Evolutionary conservation across 2,113 vertebrate species (phyloP).

Genomic region (Nycticebus coucang): DNA sequence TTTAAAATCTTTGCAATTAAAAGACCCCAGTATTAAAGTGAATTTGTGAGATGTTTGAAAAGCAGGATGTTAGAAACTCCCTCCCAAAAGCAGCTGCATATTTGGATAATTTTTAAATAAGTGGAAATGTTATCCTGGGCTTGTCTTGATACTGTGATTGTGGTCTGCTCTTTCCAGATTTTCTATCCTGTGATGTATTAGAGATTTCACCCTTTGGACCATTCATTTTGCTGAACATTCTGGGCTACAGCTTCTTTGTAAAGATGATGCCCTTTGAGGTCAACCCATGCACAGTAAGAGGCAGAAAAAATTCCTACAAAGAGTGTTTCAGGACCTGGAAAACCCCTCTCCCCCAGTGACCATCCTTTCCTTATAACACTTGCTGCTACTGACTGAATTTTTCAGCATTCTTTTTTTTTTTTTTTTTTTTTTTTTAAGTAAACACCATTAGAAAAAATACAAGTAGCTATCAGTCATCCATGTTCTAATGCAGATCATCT

Average conservation of each 20-base stretch:
- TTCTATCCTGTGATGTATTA: background rate
- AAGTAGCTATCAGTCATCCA: background rate
- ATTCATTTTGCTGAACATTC: background rate
- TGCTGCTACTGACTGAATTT: background rate
- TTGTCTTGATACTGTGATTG: constrained; percentile 22
- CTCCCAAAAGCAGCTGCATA: background rate
- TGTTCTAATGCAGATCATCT: background rate
- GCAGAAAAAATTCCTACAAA: background rate
- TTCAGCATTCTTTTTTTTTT: background rate
- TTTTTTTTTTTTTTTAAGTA: background rate
- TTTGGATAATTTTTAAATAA: constrained; percentile 32
- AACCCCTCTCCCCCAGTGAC: background rate
- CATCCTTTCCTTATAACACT: background rate
- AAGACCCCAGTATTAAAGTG: background rate
- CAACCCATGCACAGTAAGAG: background rate
- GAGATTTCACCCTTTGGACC: background rate
- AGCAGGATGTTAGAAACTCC: background rate
- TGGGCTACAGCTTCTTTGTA: background rate
- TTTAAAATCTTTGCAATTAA: constrained; percentile 42
- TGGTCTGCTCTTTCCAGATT: background rate
- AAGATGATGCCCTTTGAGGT: background rate
- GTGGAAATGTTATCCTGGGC: background rate
- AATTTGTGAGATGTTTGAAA: constrained; percentile 10
- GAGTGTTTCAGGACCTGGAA: background rate
- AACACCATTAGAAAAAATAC: background rate